A percentile compares a stretch with the other conserved stretches of the same genome.
Evolutionary conservation across 2,888 invertebrate species (phyloP).

Genomic region (Brachyptera putata): DNA sequence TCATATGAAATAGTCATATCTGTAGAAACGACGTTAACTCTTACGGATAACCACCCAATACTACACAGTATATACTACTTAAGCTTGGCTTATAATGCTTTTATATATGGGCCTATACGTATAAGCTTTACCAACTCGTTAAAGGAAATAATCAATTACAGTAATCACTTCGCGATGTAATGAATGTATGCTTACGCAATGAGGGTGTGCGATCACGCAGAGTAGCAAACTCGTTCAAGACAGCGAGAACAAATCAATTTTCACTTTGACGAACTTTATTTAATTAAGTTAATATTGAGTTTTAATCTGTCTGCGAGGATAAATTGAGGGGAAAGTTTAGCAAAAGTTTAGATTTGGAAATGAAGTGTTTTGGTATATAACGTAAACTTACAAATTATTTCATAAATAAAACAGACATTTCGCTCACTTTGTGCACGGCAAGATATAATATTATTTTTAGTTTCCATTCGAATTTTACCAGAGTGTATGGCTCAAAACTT

Average conservation of each 20-base stretch:
- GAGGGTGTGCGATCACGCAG: no score
- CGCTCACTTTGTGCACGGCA: neutral
- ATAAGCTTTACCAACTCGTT: no score
- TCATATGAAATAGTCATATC: no score
- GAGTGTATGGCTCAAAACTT: neutral
- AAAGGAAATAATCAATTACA: no score
- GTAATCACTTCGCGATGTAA: no score
- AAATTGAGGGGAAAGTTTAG: constrained; percentile 7
- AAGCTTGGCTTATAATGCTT: no score
- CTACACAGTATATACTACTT: no score
- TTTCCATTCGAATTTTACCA: neutral
- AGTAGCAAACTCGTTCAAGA: no score
- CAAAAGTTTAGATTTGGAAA: constrained; percentile 13
- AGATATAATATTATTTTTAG: neutral
- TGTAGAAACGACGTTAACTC: no score
- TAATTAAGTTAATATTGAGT: constrained; percentile 13
- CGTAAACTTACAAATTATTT: constrained; percentile 11
- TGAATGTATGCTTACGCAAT: no score
- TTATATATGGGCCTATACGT: no score
- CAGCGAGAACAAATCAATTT: constrained; percentile 8
- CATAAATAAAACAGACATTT: constrained; percentile 9
- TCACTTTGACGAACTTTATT: constrained; percentile 10
- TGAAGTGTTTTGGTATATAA: constrained; percentile 8
- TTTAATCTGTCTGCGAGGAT: constrained; percentile 12
- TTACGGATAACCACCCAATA: no score